Evolutionary conservation across 1,140 invertebrate genomes (phyloP).

Genomic region (Caerostris extrusa): DNA sequence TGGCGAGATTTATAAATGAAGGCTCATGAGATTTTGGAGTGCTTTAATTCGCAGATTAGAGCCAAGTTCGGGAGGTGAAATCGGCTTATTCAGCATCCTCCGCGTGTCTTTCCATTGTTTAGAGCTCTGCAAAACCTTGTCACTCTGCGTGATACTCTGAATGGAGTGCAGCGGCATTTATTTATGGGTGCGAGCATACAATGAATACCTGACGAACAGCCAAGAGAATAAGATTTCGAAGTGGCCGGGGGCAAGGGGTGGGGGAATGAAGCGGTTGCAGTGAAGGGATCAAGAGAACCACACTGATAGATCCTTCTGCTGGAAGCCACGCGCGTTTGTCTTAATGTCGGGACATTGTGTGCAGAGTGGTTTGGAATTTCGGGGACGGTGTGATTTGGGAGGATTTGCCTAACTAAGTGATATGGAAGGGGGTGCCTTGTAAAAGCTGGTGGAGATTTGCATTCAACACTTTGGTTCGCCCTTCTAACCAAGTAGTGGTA

Average conservation of each 20-base stretch:
- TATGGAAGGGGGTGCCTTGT: no score
- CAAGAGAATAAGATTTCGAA: not conserved
- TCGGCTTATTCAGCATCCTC: constrained; percentile 27
- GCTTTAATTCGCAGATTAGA: constrained; percentile 32
- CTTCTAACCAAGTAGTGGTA: no score
- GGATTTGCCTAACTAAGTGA: not conserved
- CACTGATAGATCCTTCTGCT: not conserved
- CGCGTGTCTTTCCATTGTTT: not conserved
- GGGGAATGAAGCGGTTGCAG: not conserved
- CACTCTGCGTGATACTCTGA: not conserved
- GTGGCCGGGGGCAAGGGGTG: not conserved
- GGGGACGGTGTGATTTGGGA: not conserved
- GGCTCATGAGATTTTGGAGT: not conserved
- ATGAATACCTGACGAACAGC: not conserved
- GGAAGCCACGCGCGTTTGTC: not conserved
- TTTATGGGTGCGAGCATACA: not conserved
- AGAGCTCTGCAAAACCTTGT: not conserved
- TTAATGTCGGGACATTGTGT: not conserved
- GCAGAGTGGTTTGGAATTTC: no score
- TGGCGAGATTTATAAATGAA: no score
- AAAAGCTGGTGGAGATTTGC: no score
- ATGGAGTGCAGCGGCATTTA: not conserved
- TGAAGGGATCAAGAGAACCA: not conserved
- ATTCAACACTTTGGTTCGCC: no score
- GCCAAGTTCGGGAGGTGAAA: not conserved